These are phyloP conservation scores for Hirtodrosophila cameraria DNA, from an alignment of 2,888 invertebrate species.

Conservation along the genomic window DNA sequence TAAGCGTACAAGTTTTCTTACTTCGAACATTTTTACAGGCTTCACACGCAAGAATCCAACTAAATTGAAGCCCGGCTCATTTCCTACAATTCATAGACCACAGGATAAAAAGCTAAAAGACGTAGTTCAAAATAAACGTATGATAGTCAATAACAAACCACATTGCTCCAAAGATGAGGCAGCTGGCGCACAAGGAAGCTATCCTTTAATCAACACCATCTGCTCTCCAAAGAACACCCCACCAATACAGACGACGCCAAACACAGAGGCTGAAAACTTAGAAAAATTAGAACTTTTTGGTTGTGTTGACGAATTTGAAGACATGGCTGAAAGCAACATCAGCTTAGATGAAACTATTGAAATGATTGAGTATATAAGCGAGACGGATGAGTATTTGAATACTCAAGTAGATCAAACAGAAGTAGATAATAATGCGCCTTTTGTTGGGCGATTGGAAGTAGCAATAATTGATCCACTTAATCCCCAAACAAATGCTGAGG, in stretches of 20 bases:
- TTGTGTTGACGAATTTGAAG: conserved; percentile 1
- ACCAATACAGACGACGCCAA: not conserved
- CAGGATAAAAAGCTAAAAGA: not conserved
- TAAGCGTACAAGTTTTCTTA: not conserved
- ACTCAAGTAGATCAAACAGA: not conserved
- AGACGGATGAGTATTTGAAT: conserved; percentile 13
- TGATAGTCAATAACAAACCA: not conserved
- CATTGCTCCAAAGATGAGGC: not conserved
- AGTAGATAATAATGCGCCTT: not conserved
- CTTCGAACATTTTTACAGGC: conserved; percentile 21
- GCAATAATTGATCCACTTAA: conserved; percentile 31
- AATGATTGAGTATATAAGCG: conserved; percentile 28
- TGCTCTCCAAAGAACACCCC: not conserved
- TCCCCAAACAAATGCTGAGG: conserved; percentile 18
- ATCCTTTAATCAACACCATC: too few relatives aligned
- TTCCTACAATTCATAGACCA: conserved; percentile 37
- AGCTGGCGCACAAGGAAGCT: not conserved
- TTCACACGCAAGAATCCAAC: conserved; percentile 58
- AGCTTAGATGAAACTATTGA: conserved; percentile 11
- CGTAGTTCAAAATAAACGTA: not conserved
- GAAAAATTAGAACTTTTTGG: not conserved
- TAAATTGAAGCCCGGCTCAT: conserved; percentile 49
- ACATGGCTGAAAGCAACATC: not conserved
- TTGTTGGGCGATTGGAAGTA: conserved; percentile 9
- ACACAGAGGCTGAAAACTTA: not conserved